Evolutionary conservation across 2,797 vertebrate genomes (phyloP), one percentile per base, ranked within the genome.

Genomic region (Vireo griseus): DNA sequence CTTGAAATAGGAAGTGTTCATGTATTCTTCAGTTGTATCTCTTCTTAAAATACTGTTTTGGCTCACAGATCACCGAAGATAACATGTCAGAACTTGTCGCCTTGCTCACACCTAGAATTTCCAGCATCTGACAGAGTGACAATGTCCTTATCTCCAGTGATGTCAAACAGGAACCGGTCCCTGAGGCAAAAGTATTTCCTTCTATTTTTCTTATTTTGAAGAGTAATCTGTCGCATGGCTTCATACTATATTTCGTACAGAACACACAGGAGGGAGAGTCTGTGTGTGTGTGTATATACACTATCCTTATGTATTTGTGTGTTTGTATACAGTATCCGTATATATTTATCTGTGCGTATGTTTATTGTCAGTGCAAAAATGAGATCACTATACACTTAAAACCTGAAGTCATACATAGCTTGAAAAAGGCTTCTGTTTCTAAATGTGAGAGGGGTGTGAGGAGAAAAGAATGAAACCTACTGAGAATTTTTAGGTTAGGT

Each of bases 1-100:
- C 9, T 85, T 67, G n/a, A 79, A 83, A 58, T 74, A 65, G 63
- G 20, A 66, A 72, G 8, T 55, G 7, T 47, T 67, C 31, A 18
- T 57, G 21, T 21, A 45, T 81, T 88, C 29, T 71, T 90, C 20
- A 51, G 3, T 67, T 88, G 5, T 77, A 54, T 47, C 35, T 66
- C 29, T 28, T 88, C 58, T 95, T 93, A 68, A 94, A 95, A 87
- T 84, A 71, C 35, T 77, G 26, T 65, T 93, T 89, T 42, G 35
- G 16, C 65, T 76, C 95, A 44, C 52, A 96, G 92, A 15, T 94
- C 96, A 69, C 90, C 92, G 90, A 97, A 97, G 84, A 86, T 95
- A 17, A 65, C 90, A 47, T 74, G 58, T 35, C 90, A 92, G 59
- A 95, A 37, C 57, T 66, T 96, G 55, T 95, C 86, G 81, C 73